phyloP scores from a whole-genome alignment of 2,888 invertebrate species.

The Drosophila barbarae region DNA sequence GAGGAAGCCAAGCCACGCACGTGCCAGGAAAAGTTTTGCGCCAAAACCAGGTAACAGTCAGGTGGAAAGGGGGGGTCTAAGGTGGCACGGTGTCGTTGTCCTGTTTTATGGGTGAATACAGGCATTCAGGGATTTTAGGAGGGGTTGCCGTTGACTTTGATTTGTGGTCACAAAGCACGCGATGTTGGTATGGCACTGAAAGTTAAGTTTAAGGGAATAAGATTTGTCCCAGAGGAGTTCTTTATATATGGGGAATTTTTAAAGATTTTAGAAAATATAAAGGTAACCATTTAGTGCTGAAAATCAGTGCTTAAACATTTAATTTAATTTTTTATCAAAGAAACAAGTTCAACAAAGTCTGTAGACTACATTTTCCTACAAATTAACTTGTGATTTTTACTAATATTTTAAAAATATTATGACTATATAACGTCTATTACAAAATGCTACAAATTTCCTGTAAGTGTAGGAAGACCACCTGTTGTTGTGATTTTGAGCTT shows the following conservation, averaged over 20 bases:
- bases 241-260: not conserved
- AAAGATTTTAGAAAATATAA: not conserved
- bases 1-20: slow-evolving; percentile 41
- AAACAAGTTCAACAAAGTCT: too few relatives aligned
- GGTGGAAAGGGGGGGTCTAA: not conserved
- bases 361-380: too few relatives aligned
- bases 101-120: slow-evolving; percentile 3
- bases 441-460: not conserved
- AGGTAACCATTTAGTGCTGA: not conserved
- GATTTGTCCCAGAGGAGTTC: not conserved
- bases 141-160: slow-evolving; percentile 22
- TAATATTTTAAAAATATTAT: too few relatives aligned
- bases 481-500: slow-evolving; percentile 38
- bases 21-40: slow-evolving; percentile 53
- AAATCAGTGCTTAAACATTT: not conserved
- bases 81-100: slow-evolving; percentile 26
- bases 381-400: not conserved
- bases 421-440: too few relatives aligned
- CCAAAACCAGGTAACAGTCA: slow-evolving; percentile 46
- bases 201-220: not conserved
- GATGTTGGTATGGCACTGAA: slow-evolving; percentile 18
- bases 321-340: too few relatives aligned
- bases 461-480: slow-evolving; percentile 51
- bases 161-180: slow-evolving; percentile 55
- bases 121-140: slow-evolving; percentile 1